Evolutionary conservation across 2,797 vertebrate species (phyloP), one percentile per base, ranked within the genome.

Genomic region (Cephalopachus bancanus): DNA sequence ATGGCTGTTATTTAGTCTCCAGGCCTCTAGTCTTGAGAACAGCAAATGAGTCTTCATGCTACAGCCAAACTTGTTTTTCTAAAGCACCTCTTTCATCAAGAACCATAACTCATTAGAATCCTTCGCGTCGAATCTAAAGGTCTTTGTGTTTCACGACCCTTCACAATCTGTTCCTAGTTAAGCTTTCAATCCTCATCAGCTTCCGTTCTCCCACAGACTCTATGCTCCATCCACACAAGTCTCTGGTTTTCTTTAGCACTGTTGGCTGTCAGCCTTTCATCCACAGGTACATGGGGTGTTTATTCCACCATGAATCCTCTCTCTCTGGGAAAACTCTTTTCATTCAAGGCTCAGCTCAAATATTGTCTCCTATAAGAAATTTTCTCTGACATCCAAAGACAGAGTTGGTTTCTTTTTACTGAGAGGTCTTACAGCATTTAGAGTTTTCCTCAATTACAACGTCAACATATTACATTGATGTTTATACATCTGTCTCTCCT

Each of bases 401-500:
- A 91, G 57, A 93, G 16, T 16, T 81, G 10, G 5, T 93, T 64
- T 83, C 2, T 84, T 5, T 92, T 33, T 51, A 87, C 1, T 5
- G 44, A 28, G 59, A 89, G 19, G 10, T 17, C 33, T 33, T 71
- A 90, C 0, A 60, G n/a, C 24, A 75, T 69, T 90, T 80, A 67
- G 0, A 83, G 14, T 59, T 78, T 51, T 75, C 9, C 3, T 83
- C 28, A 74, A 37, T 83, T 86, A n/a, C 10, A 53, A 12, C 11
- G 8, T 60, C 30, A 59, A 16, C n/a, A 64, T 67, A 65, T 76
- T 71, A 14, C 37, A 78, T 44, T 83, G 71, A 93, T 76, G 12
- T 80, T 93, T 79, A 89, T 71, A 15, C 10, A 71, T 89, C 4
- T 74, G 1, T 90, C 14, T 96, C 44, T 96, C 14, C 62, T 75